Evolutionary conservation across 2,113 vertebrate species (phyloP).

Genomic region (Empidonax traillii): DNA sequence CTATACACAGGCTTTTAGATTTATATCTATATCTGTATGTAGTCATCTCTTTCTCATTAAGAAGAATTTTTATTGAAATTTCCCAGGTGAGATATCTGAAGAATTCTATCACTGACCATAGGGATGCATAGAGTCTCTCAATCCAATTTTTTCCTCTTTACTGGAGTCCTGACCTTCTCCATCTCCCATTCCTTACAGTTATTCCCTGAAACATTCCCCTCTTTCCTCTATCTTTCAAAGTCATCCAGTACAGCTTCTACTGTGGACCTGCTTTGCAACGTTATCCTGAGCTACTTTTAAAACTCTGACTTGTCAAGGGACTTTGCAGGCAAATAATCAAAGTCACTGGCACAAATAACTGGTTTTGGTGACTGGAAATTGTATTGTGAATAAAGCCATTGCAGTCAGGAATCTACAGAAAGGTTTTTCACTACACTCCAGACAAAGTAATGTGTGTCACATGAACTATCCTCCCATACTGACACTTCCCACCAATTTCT

Average conservation of each 20-base stretch:
- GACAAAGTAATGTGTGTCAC: not conserved
- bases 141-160: not conserved
- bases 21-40: not conserved
- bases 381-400: not conserved
- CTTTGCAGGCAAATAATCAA: not conserved
- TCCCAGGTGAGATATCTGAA: not conserved
- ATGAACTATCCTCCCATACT: not conserved
- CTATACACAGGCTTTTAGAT: not conserved
- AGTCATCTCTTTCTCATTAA: accelerated
- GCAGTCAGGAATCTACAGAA: not conserved
- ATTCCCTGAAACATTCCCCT: not conserved
- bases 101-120: not conserved
- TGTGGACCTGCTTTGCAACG: not conserved
- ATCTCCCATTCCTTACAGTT: not conserved
- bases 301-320: not conserved
- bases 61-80: not conserved
- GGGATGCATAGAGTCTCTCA: not conserved
- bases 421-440: not conserved
- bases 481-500: not conserved
- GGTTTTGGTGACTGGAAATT: not conserved
- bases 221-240: not conserved
- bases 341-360: not conserved
- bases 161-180: not conserved
- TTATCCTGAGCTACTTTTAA: not conserved
- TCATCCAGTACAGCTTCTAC: not conserved